phyloP scores from a whole-genome alignment of 2,113 vertebrate genomes.

The Megaceryle torquata region DNA sequence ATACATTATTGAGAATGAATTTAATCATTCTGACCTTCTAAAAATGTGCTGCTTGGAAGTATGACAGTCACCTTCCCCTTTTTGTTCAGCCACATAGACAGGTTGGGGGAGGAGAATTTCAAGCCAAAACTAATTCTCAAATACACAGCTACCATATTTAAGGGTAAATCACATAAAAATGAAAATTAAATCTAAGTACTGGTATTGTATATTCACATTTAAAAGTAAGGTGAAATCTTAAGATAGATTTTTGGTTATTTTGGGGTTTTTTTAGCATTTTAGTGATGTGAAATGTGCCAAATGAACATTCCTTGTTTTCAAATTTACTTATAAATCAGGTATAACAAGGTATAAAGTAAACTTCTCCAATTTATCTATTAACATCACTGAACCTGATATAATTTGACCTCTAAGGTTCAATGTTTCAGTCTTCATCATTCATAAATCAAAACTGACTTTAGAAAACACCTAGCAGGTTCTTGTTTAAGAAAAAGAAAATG shows the following conservation, averaged over 20 bases:
- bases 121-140: neutral
- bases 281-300: neutral
- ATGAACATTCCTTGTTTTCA: neutral
- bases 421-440: neutral
- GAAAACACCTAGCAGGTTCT: neutral
- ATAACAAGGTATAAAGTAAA: neutral
- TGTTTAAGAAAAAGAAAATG: neutral
- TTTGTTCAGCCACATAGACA: neutral
- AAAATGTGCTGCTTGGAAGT: slow-evolving; percentile 24
- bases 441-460: neutral
- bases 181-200: neutral
- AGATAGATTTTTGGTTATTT: neutral
- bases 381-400: neutral
- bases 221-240: neutral
- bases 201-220: neutral
- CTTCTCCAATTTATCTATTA: neutral
- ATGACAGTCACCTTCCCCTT: slow-evolving; percentile 24
- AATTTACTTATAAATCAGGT: neutral
- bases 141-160: neutral
- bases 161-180: neutral
- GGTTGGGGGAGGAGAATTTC: neutral
- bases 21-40: slow-evolving; percentile 32
- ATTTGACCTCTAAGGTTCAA: neutral
- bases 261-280: neutral
- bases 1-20: slow-evolving; percentile 40